These are phyloP conservation scores for Craterocephalus amniculus DNA, from an alignment of 2,797 vertebrate species.

Conservation along the genomic window DNA sequence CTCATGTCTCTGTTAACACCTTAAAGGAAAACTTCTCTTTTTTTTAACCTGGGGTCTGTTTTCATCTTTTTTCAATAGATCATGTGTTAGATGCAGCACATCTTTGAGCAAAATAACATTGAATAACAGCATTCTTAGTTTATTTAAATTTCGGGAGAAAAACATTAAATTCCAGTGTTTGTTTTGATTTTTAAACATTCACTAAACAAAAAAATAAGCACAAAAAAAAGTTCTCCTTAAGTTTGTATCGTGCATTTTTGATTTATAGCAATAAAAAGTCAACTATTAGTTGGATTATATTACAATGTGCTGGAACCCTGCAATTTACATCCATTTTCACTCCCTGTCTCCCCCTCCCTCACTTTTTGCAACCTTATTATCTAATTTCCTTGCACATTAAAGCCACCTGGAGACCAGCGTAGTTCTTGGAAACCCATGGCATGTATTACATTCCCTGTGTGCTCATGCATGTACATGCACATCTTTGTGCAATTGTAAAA, in stretches of 20 bases:
- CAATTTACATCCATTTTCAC: neutral
- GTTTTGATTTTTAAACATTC: too few species aligned
- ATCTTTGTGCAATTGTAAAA: neutral
- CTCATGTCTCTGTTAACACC: neutral
- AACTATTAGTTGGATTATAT: neutral
- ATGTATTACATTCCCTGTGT: neutral
- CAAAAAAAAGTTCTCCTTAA: neutral
- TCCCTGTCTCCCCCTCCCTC: neutral
- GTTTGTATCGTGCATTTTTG: neutral
- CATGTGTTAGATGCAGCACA: too few species aligned
- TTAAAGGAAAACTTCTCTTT: too few species aligned
- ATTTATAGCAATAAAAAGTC: neutral
- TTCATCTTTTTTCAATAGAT: too few species aligned
- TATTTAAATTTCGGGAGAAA: neutral
- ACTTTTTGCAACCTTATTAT: neutral
- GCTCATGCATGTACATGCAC: too few species aligned
- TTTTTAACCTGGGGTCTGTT: too few species aligned
- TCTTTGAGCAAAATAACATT: too few species aligned
- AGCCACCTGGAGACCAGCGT: neutral
- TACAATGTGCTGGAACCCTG: conserved; percentile 1
- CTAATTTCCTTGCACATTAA: conserved; percentile 1
- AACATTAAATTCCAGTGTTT: neutral
- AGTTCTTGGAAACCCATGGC: neutral
- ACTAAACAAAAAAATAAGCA: too few species aligned
- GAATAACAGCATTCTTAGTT: neutral